Percentiles rank a stretch among this genome's conserved stretches.
These are phyloP conservation scores for Camptogramma bilineatum DNA, from an alignment of 2,888 invertebrate species.

Conservation along the genomic window DNA sequence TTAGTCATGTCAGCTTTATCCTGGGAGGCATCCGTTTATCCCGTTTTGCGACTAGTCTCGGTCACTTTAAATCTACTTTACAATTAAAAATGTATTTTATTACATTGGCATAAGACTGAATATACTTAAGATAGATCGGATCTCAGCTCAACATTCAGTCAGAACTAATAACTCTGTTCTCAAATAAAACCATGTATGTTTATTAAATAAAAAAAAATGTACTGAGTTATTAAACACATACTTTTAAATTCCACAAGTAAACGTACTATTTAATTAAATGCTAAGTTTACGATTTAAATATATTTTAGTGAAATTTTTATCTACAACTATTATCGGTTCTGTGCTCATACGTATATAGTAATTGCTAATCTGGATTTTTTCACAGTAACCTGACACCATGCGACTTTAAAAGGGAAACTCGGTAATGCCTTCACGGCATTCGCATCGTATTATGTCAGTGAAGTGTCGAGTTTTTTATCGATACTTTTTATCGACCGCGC, in stretches of 20 bases:
- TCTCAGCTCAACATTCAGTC: not conserved
- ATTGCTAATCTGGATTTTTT: constrained; percentile 67
- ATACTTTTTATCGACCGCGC: constrained; percentile 71
- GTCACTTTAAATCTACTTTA: constrained; percentile 7
- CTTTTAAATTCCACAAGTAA: not conserved
- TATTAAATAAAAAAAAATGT: not conserved
- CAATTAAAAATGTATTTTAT: constrained; percentile 19
- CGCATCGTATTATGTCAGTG: constrained; percentile 70
- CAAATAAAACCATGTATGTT: not conserved
- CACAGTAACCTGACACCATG: constrained; percentile 72
- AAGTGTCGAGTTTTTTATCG: constrained; percentile 64
- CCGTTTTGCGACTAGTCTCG: constrained; percentile 42
- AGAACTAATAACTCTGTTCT: not conserved
- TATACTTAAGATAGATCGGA: not conserved
- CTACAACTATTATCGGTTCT: constrained; percentile 11
- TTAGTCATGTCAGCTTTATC: constrained; percentile 52
- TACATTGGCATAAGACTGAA: not conserved
- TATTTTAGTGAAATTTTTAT: not conserved
- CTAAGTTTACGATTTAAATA: not conserved
- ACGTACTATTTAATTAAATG: not conserved
- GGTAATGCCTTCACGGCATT: constrained; percentile 78
- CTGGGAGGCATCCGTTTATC: constrained; percentile 65
- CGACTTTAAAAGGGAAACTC: constrained; percentile 75
- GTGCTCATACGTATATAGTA: constrained; percentile 56
- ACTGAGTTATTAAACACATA: not conserved